phyloP scores from a whole-genome alignment of 2,888 invertebrate genomes.

The Latrodectus hesperus region DNA sequence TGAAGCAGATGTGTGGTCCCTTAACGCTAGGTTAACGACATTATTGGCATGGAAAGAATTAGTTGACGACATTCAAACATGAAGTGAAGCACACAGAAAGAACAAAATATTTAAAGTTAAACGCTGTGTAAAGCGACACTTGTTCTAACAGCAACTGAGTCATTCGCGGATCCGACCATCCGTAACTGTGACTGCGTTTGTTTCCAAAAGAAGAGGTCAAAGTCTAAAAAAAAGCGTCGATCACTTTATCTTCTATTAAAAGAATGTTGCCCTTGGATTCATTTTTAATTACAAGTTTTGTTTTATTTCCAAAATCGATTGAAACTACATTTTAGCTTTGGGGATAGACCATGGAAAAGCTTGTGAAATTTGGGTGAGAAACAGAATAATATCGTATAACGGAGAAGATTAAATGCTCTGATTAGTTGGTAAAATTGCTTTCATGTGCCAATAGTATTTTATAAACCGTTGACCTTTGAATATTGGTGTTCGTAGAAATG shows the following conservation, averaged over 20 bases:
- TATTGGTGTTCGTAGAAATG: background rate
- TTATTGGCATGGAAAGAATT: constrained; percentile 1
- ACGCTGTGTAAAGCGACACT: constrained; percentile 6
- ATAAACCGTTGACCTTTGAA: background rate
- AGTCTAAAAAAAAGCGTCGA: background rate
- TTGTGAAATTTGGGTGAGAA: background rate
- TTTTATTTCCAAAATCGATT: constrained; percentile 5
- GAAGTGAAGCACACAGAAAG: background rate
- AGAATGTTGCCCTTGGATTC: background rate
- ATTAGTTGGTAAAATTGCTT: constrained; percentile 20
- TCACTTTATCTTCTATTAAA: background rate
- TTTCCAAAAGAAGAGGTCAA: constrained; percentile 36
- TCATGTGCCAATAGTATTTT: constrained; percentile 8
- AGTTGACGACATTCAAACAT: constrained; percentile 11
- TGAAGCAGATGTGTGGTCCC: constrained; percentile 6
- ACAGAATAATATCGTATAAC: constrained; percentile 22
- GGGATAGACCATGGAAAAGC: background rate
- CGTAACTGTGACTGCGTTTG: constrained; percentile 41
- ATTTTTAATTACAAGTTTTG: constrained; percentile 7
- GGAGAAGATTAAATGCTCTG: constrained; percentile 52
- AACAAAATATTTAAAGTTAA: constrained; percentile 17
- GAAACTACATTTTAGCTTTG: background rate
- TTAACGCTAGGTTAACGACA: constrained; percentile 15
- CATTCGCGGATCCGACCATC: constrained; percentile 34
- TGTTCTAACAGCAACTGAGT: background rate